Conservation (phyloP, 2,888 invertebrate species). For the Plutella xylostella region DNA sequence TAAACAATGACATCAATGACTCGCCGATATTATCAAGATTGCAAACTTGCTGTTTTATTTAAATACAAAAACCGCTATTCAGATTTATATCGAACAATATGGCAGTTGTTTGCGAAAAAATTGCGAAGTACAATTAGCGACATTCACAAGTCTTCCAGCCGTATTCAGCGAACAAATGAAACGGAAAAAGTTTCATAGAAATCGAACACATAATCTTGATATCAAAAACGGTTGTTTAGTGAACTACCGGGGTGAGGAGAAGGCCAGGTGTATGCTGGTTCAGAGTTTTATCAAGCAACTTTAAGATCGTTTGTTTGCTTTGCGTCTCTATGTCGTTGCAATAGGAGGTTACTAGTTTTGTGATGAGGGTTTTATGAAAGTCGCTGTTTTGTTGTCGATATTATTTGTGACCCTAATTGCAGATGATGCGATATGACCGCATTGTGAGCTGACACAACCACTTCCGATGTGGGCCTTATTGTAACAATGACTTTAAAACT, state of each 20-base stretch:
- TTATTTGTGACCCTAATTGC: slow-evolving; percentile 66
- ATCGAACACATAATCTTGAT: slow-evolving; percentile 45
- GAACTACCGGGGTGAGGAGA: slow-evolving; percentile 38
- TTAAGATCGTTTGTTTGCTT: slow-evolving; percentile 21
- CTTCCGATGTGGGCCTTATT: no score
- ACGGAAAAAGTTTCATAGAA: slow-evolving; percentile 50
- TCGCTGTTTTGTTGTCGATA: slow-evolving; percentile 44
- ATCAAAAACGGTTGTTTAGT: slow-evolving; percentile 24
- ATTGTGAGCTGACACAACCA: slow-evolving; percentile 52
- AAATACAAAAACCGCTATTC: no score
- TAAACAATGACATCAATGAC: no score
- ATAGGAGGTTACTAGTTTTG: no score
- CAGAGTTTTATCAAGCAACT: no score
- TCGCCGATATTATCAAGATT: no score
- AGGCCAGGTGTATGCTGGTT: slow-evolving; percentile 66
- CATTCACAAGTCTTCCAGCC: slow-evolving; percentile 25
- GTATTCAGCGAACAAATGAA: slow-evolving; percentile 45
- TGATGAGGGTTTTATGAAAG: slow-evolving; percentile 58
- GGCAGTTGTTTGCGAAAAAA: no score
- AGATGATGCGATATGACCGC: slow-evolving; percentile 59
- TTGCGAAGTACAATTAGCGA: slow-evolving; percentile 32
- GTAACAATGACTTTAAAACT: slow-evolving; percentile 43
- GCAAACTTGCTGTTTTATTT: no score
- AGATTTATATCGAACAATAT: no score
- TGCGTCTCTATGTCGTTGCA: slow-evolving; percentile 53